Evolutionary conservation across 2,113 vertebrate species (phyloP).

Genomic region (Microtus ochrogaster): DNA sequence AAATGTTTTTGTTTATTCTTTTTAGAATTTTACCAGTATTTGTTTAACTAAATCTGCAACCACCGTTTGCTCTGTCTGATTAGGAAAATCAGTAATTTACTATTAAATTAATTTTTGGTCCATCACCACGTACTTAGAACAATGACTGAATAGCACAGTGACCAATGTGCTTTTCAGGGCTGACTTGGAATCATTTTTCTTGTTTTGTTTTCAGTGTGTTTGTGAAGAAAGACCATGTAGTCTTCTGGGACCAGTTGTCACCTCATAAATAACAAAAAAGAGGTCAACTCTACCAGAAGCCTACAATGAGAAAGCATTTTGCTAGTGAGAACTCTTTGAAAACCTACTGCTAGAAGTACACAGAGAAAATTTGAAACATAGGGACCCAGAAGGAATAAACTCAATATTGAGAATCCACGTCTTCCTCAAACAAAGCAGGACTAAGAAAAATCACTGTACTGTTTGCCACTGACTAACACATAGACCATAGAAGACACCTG

Average conservation of each 20-base stretch:
- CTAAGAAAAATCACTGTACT: background rate
- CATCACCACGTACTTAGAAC: background rate
- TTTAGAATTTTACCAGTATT: background rate
- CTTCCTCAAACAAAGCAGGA: background rate
- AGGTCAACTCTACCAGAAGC: background rate
- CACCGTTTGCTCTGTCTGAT: background rate
- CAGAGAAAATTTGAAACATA: constrained; percentile 31
- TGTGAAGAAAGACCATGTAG: constrained; percentile 11
- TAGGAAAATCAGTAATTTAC: background rate
- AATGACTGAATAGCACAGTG: background rate
- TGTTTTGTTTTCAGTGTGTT: constrained; percentile 39
- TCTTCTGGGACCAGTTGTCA: background rate
- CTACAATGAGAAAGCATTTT: background rate
- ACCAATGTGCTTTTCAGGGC: background rate
- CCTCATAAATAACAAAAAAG: background rate
- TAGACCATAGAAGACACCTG: background rate
- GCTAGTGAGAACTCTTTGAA: background rate
- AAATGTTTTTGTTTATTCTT: background rate
- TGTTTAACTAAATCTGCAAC: background rate
- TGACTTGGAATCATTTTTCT: background rate
- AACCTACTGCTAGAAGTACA: background rate
- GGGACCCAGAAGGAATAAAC: background rate
- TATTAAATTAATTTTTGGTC: constrained; percentile 1
- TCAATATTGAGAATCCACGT: constrained; percentile 12
- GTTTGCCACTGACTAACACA: constrained; percentile 27